phyloP scores from a whole-genome alignment of 2,888 invertebrate genomes.

The Sphaeridia pumilis region DNA sequence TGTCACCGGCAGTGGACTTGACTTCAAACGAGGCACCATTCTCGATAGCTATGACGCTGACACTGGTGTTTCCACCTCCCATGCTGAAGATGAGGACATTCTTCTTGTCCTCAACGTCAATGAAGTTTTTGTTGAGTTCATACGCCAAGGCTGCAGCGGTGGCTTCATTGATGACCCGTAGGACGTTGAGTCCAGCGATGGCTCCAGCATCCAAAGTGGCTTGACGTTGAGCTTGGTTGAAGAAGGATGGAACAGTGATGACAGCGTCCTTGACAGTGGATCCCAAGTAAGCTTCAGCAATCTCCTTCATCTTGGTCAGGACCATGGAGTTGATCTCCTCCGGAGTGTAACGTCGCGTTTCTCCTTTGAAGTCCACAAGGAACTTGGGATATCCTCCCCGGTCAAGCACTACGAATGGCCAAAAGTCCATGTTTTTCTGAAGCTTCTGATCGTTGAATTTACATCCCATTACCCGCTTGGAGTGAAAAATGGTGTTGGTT shows the following conservation, averaged over 20 bases:
- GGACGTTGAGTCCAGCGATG: slow-evolving; percentile 69
- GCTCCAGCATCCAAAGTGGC: slow-evolving; percentile 72
- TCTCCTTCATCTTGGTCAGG: slow-evolving; percentile 82
- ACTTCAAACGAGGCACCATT: slow-evolving; percentile 56
- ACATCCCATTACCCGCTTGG: slow-evolving; percentile 83
- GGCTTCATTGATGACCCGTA: slow-evolving; percentile 81
- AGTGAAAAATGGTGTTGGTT: slow-evolving; percentile 60
- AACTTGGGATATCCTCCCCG: slow-evolving; percentile 41
- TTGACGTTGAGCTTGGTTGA: slow-evolving; percentile 53
- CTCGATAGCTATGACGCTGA: slow-evolving; percentile 45
- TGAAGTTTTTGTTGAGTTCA: slow-evolving; percentile 49
- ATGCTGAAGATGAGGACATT: slow-evolving; percentile 48
- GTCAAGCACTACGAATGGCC: slow-evolving; percentile 80
- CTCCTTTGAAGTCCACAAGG: background rate
- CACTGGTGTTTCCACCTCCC: slow-evolving; percentile 51
- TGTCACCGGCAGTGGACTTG: slow-evolving; percentile 49
- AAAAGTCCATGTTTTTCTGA: slow-evolving; percentile 84
- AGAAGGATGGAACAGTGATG: slow-evolving; percentile 63
- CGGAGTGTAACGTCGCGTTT: slow-evolving; percentile 46
- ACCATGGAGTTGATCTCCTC: slow-evolving; percentile 53
- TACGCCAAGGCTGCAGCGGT: slow-evolving; percentile 79
- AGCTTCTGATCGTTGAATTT: slow-evolving; percentile 77
- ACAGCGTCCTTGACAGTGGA: slow-evolving; percentile 63
- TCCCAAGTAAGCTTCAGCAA: slow-evolving; percentile 75
- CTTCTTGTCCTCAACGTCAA: slow-evolving; percentile 42